These are phyloP conservation scores for Echinometra lucunter DNA, from an alignment of 53 echinoderm and acorn worm genomes.

Conservation along the genomic window DNA sequence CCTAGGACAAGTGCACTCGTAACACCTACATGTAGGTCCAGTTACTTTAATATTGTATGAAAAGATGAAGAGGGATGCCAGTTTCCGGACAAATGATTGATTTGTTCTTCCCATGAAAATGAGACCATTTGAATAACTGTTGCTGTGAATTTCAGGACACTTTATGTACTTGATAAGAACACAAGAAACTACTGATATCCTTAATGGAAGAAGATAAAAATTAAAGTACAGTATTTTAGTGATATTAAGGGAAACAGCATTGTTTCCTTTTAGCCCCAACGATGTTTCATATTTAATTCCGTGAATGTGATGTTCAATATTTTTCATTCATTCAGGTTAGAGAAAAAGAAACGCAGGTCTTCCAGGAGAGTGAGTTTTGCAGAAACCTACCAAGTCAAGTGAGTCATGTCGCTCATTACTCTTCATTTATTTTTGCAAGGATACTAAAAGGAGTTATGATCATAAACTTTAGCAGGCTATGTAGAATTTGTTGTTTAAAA, in stretches of 20 bases:
- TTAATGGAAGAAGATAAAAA: neutral
- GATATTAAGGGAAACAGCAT: neutral
- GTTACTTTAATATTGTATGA: too few species aligned
- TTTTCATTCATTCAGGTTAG: slow-evolving; percentile 21
- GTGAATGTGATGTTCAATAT: neutral
- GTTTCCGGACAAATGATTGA: neutral
- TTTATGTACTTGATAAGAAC: neutral
- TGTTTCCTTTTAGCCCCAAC: neutral
- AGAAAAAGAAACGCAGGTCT: slow-evolving; percentile 80
- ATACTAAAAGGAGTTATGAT: neutral
- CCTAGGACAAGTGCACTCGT: too few species aligned
- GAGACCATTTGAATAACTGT: neutral
- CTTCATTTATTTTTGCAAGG: neutral
- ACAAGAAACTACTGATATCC: too few species aligned
- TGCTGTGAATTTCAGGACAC: neutral
- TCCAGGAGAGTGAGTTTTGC: slow-evolving; percentile 96
- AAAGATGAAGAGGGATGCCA: neutral
- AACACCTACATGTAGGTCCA: too few species aligned
- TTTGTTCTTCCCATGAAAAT: neutral
- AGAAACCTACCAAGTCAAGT: slow-evolving; percentile 93
- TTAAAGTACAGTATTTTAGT: neutral
- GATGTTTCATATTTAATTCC: neutral
- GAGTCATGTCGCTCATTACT: slow-evolving; percentile 52
- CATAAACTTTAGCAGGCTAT: neutral
- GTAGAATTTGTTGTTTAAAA: neutral